Evolutionary conservation across 1,140 invertebrate genomes (phyloP).

Genomic region (Gryon sp.): DNA sequence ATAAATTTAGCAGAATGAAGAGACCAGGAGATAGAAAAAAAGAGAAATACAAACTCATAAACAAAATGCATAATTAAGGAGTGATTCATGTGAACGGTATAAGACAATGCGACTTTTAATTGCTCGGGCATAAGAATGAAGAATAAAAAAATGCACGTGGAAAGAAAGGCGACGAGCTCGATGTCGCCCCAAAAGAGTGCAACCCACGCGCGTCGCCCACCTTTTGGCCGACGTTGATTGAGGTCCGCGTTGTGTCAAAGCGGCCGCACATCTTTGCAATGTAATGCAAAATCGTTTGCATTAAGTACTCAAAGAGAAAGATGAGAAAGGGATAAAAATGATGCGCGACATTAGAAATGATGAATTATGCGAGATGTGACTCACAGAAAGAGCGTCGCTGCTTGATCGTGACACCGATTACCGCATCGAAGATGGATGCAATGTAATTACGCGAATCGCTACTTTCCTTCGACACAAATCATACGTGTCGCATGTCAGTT

Average conservation of each 20-base stretch:
- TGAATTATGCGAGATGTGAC: neutral
- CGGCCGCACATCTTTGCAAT: conserved; percentile 33
- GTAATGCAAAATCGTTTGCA: conserved; percentile 27
- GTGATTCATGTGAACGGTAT: neutral
- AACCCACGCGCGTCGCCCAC: conserved; percentile 45
- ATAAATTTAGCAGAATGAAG: too few relatives aligned
- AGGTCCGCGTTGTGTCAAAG: conserved; percentile 32
- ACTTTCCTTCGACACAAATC: neutral
- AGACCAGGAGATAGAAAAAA: too few relatives aligned
- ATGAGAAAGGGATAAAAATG: neutral
- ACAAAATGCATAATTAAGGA: neutral
- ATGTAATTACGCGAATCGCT: neutral
- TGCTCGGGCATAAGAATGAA: neutral
- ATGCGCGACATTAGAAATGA: conserved; percentile 16
- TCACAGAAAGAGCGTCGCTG: too few relatives aligned
- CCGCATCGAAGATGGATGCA: too few relatives aligned
- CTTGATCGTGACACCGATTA: too few relatives aligned
- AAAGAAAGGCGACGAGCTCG: too few relatives aligned
- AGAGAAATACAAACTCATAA: neutral
- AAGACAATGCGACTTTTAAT: conserved; percentile 9
- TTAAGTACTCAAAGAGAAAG: too few relatives aligned
- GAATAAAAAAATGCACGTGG: conserved; percentile 20
- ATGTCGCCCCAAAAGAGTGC: neutral
- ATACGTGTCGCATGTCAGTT: neutral
- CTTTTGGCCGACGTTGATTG: conserved; percentile 21